These are phyloP conservation scores for Hyles vespertilio DNA, from an alignment of 1,140 invertebrate genomes.

Conservation along the genomic window DNA sequence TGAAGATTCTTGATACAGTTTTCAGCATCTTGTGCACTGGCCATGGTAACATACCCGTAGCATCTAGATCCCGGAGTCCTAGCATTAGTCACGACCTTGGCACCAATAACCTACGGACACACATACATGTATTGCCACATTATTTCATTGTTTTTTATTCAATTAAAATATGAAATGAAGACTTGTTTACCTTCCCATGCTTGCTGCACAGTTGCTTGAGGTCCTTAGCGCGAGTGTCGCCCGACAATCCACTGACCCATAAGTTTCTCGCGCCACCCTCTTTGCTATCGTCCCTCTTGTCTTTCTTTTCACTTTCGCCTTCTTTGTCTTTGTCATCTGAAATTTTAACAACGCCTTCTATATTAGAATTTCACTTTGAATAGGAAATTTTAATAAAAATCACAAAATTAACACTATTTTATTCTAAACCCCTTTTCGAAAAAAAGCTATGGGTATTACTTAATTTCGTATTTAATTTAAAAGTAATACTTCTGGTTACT, in stretches of 20 bases:
- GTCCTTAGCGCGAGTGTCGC: constrained; percentile 92
- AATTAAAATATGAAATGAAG: constrained; percentile 4
- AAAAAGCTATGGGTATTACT: too few species aligned
- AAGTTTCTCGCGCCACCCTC: constrained; percentile 81
- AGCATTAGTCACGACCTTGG: constrained; percentile 97
- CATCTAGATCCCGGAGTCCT: constrained; percentile 92
- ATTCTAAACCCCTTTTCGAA: too few species aligned
- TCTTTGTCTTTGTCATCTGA: constrained; percentile 64
- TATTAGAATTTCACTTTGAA: not conserved
- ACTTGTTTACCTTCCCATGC: constrained; percentile 84
- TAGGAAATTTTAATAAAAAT: too few species aligned
- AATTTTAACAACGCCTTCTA: constrained; percentile 2
- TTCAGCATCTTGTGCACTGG: constrained; percentile 89
- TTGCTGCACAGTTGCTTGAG: constrained; percentile 93
- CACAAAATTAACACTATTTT: too few species aligned
- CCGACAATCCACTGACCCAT: constrained; percentile 95
- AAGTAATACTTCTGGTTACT: too few species aligned
- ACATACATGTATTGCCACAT: not conserved
- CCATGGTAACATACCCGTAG: constrained; percentile 97
- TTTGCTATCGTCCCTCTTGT: constrained; percentile 61
- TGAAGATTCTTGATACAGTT: constrained; percentile 93
- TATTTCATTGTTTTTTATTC: not conserved
- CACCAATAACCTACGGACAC: constrained; percentile 84
- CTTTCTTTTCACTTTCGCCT: constrained; percentile 55
- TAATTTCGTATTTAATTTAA: too few species aligned